Base-by-base conservation (phyloP, 2,113 vertebrate genomes). In the Triplophysa dalaica region DNA sequence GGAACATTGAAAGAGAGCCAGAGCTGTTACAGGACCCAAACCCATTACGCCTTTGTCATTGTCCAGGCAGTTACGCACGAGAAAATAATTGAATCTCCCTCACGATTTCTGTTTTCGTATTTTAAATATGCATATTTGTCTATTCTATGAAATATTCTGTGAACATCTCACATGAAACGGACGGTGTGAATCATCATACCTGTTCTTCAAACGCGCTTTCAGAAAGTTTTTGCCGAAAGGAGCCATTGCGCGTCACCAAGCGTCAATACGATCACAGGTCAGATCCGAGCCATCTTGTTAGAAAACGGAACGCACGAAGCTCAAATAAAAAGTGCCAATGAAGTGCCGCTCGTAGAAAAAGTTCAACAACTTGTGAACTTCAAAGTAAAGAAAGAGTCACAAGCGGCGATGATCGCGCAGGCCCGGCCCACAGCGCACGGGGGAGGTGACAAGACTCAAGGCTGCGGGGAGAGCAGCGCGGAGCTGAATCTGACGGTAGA, bases 221-320 rank as follows among this genome's bases (percentile, higher is more conserved):
- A 98, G 88, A 85, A 97, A 94, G 88, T 93, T 95, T 90, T 91
- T 95, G 81, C 96, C 95, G 85, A 98, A 96, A 70, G 95, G 96
- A 90, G 96, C 95, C 97, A 98, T 99, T 87, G 81, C 89, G 73
- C 65, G 3, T 79, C 50, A 21, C 1, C 3, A 16, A 8, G 10
- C 12, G 19, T 73, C 73, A 72, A n/a, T 54, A 74, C 45, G 73
- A 72, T 68, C 77, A 77, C 26, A 45, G 58, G 68, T 77, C 81
- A 89, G 24, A 68, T 62, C 84, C 82, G 82, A 64, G 0, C 64
- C 90, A 89, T 89, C 74, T 75, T 81, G 67, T 56, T 43, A n/a
- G 33, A 24, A 12, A 19, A 63, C 62, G 41, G 64, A 24, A 21
- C 21, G 50, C 77, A 26, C 22, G 38, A 26, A 29, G 21, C 21